Conservation (phyloP, 2,797 vertebrate genomes). For the Somateria mollissima region DNA sequence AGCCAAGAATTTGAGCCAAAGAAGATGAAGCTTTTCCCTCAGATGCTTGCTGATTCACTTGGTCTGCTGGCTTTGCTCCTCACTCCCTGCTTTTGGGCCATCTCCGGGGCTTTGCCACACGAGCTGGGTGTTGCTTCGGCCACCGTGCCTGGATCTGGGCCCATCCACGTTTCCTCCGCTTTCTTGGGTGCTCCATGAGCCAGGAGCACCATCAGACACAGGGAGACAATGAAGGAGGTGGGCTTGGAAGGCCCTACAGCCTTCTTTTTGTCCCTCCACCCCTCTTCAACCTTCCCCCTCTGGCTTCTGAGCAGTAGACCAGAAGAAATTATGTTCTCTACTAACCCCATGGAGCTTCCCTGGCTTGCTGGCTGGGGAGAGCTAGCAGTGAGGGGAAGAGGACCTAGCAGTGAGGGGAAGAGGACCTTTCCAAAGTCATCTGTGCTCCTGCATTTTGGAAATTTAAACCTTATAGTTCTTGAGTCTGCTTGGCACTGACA, state of each 20-base stretch:
- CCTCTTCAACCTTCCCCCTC: background rate
- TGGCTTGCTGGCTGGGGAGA: background rate
- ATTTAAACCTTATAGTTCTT: background rate
- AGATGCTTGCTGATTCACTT: background rate
- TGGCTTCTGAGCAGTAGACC: background rate
- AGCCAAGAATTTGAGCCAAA: background rate
- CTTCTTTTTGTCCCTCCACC: background rate
- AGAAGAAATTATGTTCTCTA: background rate
- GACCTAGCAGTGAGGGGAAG: too few species aligned
- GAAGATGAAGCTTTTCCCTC: background rate
- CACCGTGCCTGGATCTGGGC: fast-evolving
- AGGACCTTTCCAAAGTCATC: too few species aligned
- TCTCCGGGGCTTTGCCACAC: background rate
- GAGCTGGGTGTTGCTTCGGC: fast-evolving
- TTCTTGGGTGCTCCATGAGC: background rate
- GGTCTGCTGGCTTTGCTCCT: background rate
- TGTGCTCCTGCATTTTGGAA: background rate
- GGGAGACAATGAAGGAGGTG: background rate
- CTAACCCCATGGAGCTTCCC: background rate
- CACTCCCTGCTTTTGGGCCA: background rate
- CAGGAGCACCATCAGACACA: background rate
- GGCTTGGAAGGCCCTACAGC: background rate
- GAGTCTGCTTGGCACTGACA: background rate
- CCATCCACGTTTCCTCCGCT: background rate
- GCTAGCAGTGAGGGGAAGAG: too few species aligned